These are phyloP conservation scores for Phymastichus coffea DNA, from an alignment of 1,140 invertebrate species.

Conservation along the genomic window DNA sequence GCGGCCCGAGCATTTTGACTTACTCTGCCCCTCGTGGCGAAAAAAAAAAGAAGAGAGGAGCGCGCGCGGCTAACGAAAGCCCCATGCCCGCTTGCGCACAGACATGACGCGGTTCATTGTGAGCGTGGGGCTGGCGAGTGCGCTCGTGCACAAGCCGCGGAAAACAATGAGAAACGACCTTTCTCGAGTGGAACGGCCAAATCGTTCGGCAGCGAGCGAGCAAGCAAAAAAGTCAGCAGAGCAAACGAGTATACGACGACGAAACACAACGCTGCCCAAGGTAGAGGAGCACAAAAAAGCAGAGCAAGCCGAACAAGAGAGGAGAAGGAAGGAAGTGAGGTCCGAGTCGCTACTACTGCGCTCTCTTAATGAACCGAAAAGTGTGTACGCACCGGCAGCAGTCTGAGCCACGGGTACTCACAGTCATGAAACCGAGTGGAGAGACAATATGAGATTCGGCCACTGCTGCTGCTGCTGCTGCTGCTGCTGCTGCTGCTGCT, in stretches of 20 bases:
- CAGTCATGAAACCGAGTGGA: conserved; percentile 35
- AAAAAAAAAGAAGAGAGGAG: too few species aligned
- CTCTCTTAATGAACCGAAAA: conserved; percentile 11
- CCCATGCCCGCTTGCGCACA: too few species aligned
- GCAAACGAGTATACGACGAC: neutral
- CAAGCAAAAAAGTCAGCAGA: neutral
- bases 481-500: too few species aligned
- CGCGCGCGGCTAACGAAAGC: too few species aligned
- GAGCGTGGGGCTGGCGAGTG: neutral
- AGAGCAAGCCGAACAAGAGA: too few species aligned
- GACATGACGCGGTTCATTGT: neutral
- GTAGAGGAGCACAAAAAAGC: too few species aligned
- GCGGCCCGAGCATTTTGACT: too few species aligned
- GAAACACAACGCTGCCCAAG: too few species aligned
- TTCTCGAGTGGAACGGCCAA: neutral
- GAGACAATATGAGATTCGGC: conserved; percentile 54
- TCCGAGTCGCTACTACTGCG: neutral
- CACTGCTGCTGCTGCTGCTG: too few species aligned
- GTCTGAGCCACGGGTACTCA: neutral
- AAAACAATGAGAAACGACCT: conserved; percentile 21
- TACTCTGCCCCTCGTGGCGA: too few species aligned
- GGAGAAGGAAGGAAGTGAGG: too few species aligned
- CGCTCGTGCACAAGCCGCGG: neutral
- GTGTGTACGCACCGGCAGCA: neutral
- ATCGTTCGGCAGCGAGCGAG: neutral